A percentile compares a stretch with the other conserved stretches of the same genome.
Evolutionary conservation across 2,113 vertebrate genomes (phyloP).

Genomic region (Zosterops pallidus): DNA sequence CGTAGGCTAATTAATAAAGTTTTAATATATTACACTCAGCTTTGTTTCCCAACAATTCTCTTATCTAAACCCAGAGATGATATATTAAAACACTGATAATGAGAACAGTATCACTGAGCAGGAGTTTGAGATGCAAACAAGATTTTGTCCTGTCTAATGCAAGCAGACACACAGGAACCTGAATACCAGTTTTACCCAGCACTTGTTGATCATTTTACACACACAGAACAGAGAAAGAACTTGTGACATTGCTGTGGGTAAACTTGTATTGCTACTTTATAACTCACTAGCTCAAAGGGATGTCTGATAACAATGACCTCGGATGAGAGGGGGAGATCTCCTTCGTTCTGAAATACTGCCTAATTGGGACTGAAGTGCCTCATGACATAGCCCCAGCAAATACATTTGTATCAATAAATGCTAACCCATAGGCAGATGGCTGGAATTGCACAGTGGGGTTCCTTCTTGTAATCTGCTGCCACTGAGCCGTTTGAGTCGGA

Average conservation of each 20-base stretch:
- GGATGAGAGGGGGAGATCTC: neutral
- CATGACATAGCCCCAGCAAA: neutral
- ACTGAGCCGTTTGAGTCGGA: neutral
- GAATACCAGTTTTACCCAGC: neutral
- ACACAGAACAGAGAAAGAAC: neutral
- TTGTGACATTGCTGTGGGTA: neutral
- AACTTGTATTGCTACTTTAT: neutral
- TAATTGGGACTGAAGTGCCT: neutral
- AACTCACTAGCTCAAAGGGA: neutral
- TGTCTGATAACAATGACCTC: neutral
- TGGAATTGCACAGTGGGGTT: slow-evolving; percentile 17
- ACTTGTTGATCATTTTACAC: neutral
- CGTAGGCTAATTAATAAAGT: neutral
- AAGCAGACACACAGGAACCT: neutral
- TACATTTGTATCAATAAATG: neutral
- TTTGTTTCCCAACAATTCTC: neutral
- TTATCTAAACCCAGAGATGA: neutral
- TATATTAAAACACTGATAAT: neutral
- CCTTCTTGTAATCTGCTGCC: slow-evolving; percentile 30
- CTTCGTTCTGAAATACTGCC: neutral
- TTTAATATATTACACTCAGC: neutral
- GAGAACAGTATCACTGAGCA: neutral
- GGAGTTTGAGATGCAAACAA: neutral
- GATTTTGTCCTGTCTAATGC: neutral
- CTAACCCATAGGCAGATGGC: slow-evolving; percentile 32